phyloP scores from a whole-genome alignment of 1,140 invertebrate genomes.

The Druon quercuslanigerum region DNA sequence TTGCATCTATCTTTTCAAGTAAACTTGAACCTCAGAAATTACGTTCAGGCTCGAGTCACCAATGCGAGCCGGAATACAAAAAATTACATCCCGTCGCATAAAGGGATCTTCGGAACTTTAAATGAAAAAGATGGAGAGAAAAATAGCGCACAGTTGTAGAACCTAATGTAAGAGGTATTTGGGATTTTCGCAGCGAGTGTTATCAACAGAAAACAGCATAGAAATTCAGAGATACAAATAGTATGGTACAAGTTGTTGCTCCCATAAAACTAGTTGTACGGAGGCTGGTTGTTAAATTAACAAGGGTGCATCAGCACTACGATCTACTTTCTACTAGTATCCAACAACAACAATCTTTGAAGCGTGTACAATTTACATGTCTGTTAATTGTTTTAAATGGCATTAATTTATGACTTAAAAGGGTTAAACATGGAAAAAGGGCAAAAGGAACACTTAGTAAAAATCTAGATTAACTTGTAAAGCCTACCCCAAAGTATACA shows the following conservation, averaged over 20 bases:
- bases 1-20: neutral
- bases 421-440: conserved; percentile 12
- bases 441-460: conserved; percentile 40
- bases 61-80: neutral
- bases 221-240: conserved; percentile 28
- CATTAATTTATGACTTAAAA: conserved; percentile 3
- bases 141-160: neutral
- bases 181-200: neutral
- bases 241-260: conserved; percentile 65
- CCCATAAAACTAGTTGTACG: conserved; percentile 64
- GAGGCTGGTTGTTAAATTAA: conserved; percentile 34
- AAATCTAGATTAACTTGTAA: conserved; percentile 6
- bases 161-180: neutral
- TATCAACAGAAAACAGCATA: neutral
- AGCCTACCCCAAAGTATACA: conserved; percentile 67
- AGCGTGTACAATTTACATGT: conserved; percentile 1
- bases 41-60: conserved; percentile 1
- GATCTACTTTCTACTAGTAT: conserved; percentile 59
- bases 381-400: conserved; percentile 19
- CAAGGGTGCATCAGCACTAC: conserved; percentile 63
- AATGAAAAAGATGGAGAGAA: neutral
- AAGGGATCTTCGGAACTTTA: neutral
- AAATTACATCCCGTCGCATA: neutral
- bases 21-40: neutral
- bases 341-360: conserved; percentile 8